Evolutionary conservation across 2,113 vertebrate genomes (phyloP).

Genomic region (Ceyx margarethae): DNA sequence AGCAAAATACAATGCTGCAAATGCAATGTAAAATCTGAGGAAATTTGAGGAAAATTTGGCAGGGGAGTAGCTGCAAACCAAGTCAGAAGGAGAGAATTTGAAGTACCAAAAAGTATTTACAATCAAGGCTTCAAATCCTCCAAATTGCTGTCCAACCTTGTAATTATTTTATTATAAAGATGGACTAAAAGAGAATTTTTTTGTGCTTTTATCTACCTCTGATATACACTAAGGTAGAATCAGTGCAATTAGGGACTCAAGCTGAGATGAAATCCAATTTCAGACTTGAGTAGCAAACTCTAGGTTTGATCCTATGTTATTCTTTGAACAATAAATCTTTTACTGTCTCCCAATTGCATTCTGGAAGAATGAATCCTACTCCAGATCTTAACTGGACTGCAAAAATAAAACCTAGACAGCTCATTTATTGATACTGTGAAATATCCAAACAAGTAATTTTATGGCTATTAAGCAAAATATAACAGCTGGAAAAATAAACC

Average conservation of each 20-base stretch:
- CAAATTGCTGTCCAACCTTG: not conserved
- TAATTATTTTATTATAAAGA: not conserved
- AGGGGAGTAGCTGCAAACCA: not conserved
- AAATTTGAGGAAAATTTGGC: not conserved
- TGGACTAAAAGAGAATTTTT: not conserved
- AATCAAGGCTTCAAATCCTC: not conserved
- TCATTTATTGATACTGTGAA: conserved; percentile 54
- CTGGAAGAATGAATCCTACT: not conserved
- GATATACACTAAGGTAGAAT: not conserved
- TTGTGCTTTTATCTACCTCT: not conserved
- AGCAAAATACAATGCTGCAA: not conserved
- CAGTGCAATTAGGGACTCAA: not conserved
- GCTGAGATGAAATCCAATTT: not conserved
- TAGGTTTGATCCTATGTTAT: not conserved
- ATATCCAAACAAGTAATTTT: conserved; percentile 59
- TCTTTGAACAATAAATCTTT: conserved; percentile 26
- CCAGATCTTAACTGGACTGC: conserved; percentile 20
- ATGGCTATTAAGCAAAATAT: conserved; percentile 52
- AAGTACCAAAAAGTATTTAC: not conserved
- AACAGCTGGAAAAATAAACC: conserved; percentile 66
- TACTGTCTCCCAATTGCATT: not conserved
- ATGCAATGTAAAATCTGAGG: not conserved
- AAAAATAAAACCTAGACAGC: conserved; percentile 48
- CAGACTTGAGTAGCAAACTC: not conserved
- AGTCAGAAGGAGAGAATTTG: not conserved